A percentile compares a stretch with the other conserved stretches of the same genome.
These are phyloP conservation scores for Chironomus striatipennis DNA, from an alignment of 1,140 invertebrate genomes.

Conservation along the genomic window DNA sequence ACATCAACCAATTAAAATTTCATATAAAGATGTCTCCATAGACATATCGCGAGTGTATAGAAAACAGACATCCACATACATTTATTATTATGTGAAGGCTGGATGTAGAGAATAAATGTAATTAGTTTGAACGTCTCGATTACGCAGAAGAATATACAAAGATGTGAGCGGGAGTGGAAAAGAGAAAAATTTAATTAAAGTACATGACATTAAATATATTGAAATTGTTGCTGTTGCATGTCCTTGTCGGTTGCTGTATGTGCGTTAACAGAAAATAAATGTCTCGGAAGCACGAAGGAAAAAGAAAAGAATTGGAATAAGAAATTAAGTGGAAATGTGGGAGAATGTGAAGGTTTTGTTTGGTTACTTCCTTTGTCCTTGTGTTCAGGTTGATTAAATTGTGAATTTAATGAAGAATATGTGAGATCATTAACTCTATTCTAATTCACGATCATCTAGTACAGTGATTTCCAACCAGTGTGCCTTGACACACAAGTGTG, in stretches of 20 bases:
- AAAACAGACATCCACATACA: not conserved
- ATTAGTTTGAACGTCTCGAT: constrained; percentile 12
- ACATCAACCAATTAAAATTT: constrained; percentile 14
- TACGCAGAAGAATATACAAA: not conserved
- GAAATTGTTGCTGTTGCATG: not conserved
- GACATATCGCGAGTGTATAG: not conserved
- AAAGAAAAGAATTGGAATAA: not conserved
- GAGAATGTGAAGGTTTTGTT: too few relatives aligned
- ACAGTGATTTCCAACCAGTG: too few relatives aligned
- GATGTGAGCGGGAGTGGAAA: too few relatives aligned
- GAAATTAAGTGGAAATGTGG: too few relatives aligned
- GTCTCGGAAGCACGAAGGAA: not conserved
- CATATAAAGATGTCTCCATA: constrained; percentile 14
- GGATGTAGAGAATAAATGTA: not conserved
- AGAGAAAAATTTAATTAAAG: constrained; percentile 1
- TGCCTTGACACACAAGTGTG: too few relatives aligned
- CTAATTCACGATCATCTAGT: too few relatives aligned
- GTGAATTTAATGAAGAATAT: too few relatives aligned
- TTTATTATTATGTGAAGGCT: too few relatives aligned
- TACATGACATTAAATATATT: constrained; percentile 14
- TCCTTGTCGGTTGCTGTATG: not conserved
- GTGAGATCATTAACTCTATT: too few relatives aligned
- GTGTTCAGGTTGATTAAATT: too few relatives aligned
- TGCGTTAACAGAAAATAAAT: not conserved
- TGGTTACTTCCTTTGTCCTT: too few relatives aligned